Conservation (phyloP, 2,797 vertebrate species). For the Acrocephalus scirpaceus region DNA sequence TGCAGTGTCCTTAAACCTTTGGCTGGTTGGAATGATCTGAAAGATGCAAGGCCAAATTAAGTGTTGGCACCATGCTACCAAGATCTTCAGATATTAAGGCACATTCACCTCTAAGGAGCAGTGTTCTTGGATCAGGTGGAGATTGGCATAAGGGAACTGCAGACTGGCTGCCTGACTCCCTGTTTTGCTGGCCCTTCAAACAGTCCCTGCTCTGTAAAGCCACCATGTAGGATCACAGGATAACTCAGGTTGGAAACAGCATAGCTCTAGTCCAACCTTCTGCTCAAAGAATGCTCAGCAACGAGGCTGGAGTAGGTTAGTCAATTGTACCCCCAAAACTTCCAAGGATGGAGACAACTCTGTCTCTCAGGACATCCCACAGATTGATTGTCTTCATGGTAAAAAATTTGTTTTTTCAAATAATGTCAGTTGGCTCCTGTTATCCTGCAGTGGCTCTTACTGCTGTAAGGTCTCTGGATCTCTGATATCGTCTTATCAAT, state of each 20-base stretch:
- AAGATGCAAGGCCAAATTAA: not conserved
- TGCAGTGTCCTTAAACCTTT: not conserved
- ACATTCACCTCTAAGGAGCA: not conserved
- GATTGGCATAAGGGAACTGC: not conserved
- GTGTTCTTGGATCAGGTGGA: not conserved
- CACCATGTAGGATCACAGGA: not conserved
- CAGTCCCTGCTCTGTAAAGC: not conserved
- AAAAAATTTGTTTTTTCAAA: not conserved
- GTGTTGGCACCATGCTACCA: not conserved
- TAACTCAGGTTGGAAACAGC: not conserved
- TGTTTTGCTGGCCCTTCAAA: not conserved
- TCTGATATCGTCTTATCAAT: not conserved
- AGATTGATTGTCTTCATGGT: not conserved
- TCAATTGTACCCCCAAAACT: accelerated
- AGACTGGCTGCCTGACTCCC: not conserved
- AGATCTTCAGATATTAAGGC: not conserved
- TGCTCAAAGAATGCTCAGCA: not conserved
- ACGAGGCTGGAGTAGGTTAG: not conserved
- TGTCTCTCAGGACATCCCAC: not conserved
- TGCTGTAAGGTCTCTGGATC: not conserved
- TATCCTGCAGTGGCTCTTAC: not conserved
- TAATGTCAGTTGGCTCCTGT: not conserved
- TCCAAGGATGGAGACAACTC: not conserved
- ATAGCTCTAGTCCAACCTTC: not conserved
- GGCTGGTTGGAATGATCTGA: not conserved